These are phyloP conservation scores for Drosophila subsilvestris DNA, from an alignment of 2,888 invertebrate species.

Conservation along the genomic window DNA sequence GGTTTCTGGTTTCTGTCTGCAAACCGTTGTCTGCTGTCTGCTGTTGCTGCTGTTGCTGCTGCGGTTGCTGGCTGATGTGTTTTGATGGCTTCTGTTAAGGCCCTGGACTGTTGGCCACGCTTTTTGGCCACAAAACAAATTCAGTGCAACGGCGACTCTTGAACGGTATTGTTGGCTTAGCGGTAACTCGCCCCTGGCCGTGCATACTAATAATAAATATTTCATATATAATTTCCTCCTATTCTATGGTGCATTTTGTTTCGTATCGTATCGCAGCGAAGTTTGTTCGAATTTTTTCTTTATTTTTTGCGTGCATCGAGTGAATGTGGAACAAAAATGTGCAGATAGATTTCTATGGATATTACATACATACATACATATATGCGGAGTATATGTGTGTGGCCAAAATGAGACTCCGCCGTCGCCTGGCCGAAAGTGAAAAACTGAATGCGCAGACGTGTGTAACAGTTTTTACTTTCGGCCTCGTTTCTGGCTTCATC, in stretches of 20 bases:
- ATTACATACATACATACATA: neutral
- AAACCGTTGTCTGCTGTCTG: constrained; percentile 13
- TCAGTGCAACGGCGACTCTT: constrained; percentile 84
- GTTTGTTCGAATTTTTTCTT: constrained; percentile 23
- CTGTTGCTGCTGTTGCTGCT: constrained; percentile 1
- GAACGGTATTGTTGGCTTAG: constrained; percentile 83
- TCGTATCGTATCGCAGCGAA: constrained; percentile 7
- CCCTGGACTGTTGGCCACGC: constrained; percentile 52
- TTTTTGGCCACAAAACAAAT: constrained; percentile 76
- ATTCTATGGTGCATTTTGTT: neutral
- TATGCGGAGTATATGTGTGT: constrained; percentile 23
- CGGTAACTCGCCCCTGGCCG: constrained; percentile 52
- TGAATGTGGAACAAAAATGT: constrained; percentile 46
- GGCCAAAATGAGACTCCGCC: constrained; percentile 44
- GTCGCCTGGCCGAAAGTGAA: constrained; percentile 66
- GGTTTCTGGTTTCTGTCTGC: constrained; percentile 6
- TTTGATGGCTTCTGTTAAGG: constrained; percentile 31
- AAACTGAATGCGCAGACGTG: constrained; percentile 71
- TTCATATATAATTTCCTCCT: constrained; percentile 10
- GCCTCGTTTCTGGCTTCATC: constrained; percentile 51
- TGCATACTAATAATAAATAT: constrained; percentile 13
- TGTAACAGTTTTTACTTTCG: constrained; percentile 68
- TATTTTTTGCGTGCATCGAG: constrained; percentile 55
- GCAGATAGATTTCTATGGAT: constrained; percentile 29
- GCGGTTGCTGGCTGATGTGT: constrained; percentile 17